Conservation (phyloP, 2,888 invertebrate genomes). For the Macrophya alboannulata region DNA sequence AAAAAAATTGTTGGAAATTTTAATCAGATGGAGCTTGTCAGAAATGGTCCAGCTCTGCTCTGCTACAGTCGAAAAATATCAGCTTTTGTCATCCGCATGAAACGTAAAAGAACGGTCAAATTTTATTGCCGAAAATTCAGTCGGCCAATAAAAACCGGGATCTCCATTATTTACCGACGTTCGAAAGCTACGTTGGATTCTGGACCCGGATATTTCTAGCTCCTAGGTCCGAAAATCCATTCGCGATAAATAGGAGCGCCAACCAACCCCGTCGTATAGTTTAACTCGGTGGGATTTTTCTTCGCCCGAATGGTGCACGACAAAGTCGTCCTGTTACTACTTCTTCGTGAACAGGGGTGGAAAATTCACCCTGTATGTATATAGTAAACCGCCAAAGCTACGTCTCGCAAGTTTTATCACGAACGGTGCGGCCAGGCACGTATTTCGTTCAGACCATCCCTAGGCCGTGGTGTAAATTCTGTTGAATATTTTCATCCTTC, state of each 20-base stretch:
- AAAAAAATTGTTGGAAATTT: not conserved
- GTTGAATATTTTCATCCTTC: conserved; percentile 30
- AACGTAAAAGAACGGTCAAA: not conserved
- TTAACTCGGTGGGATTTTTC: conserved; percentile 25
- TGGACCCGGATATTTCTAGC: not conserved
- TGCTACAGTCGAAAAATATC: not conserved
- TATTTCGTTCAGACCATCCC: conserved; percentile 25
- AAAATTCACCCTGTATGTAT: conserved; percentile 24
- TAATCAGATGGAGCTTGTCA: too few species aligned
- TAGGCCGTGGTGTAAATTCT: conserved; percentile 32
- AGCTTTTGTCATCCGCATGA: not conserved
- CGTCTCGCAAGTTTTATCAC: conserved; percentile 49
- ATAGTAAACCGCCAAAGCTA: conserved; percentile 43
- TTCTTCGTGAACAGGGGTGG: not conserved
- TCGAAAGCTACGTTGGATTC: not conserved
- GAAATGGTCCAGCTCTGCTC: too few species aligned
- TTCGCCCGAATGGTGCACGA: not conserved
- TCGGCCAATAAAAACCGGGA: not conserved
- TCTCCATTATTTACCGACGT: not conserved
- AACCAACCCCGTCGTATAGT: not conserved
- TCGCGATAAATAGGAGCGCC: not conserved
- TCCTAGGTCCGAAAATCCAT: conserved; percentile 1
- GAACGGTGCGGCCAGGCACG: conserved; percentile 42
- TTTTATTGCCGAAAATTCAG: not conserved
- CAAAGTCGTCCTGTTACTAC: not conserved